Evolutionary conservation across 2,113 vertebrate genomes (phyloP).

Genomic region (Nyctibius bracteatus): DNA sequence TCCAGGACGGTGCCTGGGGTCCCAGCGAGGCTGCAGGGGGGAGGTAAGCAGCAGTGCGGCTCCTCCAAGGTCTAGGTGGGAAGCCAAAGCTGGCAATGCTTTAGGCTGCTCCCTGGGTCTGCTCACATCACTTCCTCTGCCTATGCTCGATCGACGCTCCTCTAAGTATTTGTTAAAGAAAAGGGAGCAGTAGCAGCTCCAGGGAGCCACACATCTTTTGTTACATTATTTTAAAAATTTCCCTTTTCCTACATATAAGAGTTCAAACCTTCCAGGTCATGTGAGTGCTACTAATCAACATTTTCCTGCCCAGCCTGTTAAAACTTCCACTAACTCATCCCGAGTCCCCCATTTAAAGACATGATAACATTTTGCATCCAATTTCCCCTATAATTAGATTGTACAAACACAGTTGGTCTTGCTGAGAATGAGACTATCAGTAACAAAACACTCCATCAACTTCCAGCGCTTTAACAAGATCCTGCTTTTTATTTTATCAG

Average conservation of each 20-base stretch:
- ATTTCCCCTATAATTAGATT: slow-evolving; percentile 12
- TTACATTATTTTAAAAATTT: not conserved
- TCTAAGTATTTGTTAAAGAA: not conserved
- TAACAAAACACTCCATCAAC: slow-evolving; percentile 27
- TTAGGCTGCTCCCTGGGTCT: not conserved
- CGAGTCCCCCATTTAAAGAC: not conserved
- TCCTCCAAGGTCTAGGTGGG: not conserved
- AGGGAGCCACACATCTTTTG: not conserved
- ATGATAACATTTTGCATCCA: slow-evolving; percentile 7
- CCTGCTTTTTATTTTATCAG: not conserved
- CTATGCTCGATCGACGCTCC: rapidly evolving
- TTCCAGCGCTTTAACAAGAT: not conserved
- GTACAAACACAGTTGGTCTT: not conserved
- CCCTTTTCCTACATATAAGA: not conserved
- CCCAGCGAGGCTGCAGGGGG: not conserved
- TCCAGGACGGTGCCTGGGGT: rapidly evolving
- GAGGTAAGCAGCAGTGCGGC: not conserved
- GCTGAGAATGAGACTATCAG: not conserved
- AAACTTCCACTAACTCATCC: slow-evolving; percentile 17
- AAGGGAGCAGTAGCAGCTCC: not conserved
- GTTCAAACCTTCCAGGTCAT: not conserved
- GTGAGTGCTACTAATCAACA: not conserved
- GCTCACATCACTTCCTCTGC: rapidly evolving
- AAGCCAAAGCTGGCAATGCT: not conserved
- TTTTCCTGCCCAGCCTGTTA: not conserved